Percentiles rank a stretch among this genome's conserved stretches.
Evolutionary conservation across 1,140 invertebrate species (phyloP).

Genomic region (Penaeus japonicus): DNA sequence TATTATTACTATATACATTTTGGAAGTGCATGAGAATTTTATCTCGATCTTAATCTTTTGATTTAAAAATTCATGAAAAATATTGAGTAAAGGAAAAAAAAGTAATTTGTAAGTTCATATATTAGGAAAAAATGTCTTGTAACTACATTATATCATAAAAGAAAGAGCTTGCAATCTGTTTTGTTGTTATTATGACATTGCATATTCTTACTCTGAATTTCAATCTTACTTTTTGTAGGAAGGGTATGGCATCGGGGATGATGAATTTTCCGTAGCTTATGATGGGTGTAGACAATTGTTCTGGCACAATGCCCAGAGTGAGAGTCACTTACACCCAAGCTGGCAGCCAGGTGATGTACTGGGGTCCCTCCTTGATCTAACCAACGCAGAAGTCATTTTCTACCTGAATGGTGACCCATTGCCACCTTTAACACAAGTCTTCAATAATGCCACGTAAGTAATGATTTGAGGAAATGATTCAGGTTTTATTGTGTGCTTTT

Average conservation of each 20-base stretch:
- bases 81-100: too few species aligned
- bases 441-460: slow-evolving; percentile 78
- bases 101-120: too few species aligned
- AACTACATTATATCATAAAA: too few species aligned
- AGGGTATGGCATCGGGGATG: slow-evolving; percentile 95
- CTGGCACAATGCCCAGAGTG: slow-evolving; percentile 74
- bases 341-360: slow-evolving; percentile 88
- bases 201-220: background rate
- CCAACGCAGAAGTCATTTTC: slow-evolving; percentile 76
- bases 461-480: background rate
- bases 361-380: slow-evolving; percentile 82
- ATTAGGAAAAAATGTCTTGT: too few species aligned
- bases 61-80: too few species aligned
- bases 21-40: too few species aligned
- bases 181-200: background rate
- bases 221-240: slow-evolving; percentile 70
- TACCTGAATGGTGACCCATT: slow-evolving; percentile 82
- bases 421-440: slow-evolving; percentile 76
- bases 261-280: slow-evolving; percentile 87
- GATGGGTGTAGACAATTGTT: slow-evolving; percentile 90
- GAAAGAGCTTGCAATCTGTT: background rate
- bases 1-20: too few species aligned
- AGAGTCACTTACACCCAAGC: slow-evolving; percentile 66
- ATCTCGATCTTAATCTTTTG: too few species aligned
- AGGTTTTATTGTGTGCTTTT: background rate